Evolutionary conservation across 2,113 vertebrate genomes (phyloP).

Genomic region (Podarcis muralis): DNA sequence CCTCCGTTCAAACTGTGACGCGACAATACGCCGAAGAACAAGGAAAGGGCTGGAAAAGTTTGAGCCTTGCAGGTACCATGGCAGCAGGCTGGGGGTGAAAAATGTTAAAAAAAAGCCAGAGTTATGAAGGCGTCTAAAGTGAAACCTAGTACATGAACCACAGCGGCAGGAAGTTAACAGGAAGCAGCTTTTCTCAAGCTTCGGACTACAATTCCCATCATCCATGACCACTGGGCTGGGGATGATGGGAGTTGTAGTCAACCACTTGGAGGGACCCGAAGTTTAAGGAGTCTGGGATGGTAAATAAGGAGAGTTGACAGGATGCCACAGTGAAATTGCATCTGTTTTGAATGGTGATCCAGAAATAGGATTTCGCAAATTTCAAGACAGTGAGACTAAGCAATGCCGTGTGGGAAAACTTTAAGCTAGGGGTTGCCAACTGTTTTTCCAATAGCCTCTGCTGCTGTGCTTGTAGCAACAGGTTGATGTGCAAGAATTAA

Average conservation of each 20-base stretch:
- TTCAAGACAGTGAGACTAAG: not conserved
- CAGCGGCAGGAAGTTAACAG: not conserved
- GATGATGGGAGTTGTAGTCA: no score
- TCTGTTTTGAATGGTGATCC: not conserved
- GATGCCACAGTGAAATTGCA: not conserved
- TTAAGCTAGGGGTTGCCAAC: not conserved
- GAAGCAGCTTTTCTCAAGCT: no score
- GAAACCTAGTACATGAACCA: not conserved
- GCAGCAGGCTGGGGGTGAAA: not conserved
- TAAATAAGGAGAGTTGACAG: not conserved
- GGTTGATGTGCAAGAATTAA: not conserved
- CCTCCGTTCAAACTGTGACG: not conserved
- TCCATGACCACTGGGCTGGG: no score
- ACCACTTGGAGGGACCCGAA: no score
- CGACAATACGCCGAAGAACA: not conserved
- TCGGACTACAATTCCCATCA: no score
- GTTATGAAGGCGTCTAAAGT: not conserved
- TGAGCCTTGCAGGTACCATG: no score
- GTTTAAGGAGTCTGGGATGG: no score
- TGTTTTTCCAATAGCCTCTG: not conserved
- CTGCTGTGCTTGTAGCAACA: not conserved
- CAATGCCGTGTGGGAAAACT: not conserved
- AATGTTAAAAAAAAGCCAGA: not conserved
- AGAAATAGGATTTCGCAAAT: not conserved
- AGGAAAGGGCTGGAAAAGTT: not conserved